phyloP scores from a whole-genome alignment of 1,140 invertebrate species.

The Sycobia sp. region DNA sequence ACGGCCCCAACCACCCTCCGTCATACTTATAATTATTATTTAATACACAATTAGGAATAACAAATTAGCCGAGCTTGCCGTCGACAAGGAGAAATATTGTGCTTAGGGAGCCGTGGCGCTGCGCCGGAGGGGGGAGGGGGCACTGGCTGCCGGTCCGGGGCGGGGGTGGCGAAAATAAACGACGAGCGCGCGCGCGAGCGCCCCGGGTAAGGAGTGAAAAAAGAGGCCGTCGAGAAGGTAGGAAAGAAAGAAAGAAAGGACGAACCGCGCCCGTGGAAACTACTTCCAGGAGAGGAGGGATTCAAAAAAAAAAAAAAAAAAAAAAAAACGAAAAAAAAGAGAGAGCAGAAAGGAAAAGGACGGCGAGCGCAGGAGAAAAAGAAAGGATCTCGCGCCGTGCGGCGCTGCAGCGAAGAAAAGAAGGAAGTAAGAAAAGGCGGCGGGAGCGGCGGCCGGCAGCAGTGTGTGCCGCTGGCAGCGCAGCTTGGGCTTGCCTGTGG shows the following conservation, averaged over 20 bases:
- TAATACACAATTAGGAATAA: conserved; percentile 55
- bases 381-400: no score
- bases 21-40: conserved; percentile 53
- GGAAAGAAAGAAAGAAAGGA: conserved; percentile 4
- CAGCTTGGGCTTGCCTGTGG: conserved; percentile 1
- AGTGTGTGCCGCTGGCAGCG: conserved; percentile 3
- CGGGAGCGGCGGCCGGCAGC: neutral
- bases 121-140: no score
- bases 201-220: neutral
- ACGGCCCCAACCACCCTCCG: neutral
- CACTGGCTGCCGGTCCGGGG: no score
- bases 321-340: no score
- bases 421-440: no score
- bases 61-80: conserved; percentile 42
- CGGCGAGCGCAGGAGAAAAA: no score
- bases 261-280: conserved; percentile 16
- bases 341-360: no score
- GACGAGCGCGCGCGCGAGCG: neutral
- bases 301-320: conserved; percentile 27
- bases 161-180: conserved; percentile 28
- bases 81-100: conserved; percentile 30
- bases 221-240: neutral
- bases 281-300: conserved; percentile 7
- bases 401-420: neutral
- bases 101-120: conserved; percentile 7